These are phyloP conservation scores for Spheniscus mendiculus DNA, from an alignment of 2,113 vertebrate species.

Conservation along the genomic window DNA sequence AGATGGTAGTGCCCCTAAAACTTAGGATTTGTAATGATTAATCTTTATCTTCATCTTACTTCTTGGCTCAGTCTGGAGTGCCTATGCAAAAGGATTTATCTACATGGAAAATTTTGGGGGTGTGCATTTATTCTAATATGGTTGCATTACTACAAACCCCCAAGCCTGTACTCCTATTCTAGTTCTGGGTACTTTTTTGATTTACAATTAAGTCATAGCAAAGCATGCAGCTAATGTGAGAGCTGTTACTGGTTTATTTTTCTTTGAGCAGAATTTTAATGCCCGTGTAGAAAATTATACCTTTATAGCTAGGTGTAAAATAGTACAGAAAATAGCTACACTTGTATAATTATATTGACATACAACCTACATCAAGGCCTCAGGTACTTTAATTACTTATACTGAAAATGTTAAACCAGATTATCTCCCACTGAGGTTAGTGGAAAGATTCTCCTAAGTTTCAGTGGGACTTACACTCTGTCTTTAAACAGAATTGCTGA, in stretches of 20 bases:
- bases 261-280: neutral
- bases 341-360: neutral
- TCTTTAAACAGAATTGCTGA: neutral
- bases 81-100: neutral
- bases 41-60: neutral
- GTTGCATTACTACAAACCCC: neutral
- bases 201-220: neutral
- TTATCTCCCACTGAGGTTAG: neutral
- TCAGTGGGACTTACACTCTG: neutral
- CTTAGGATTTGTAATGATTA: neutral
- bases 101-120: neutral
- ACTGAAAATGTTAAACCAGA: neutral
- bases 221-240: neutral
- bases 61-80: neutral
- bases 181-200: neutral
- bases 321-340: neutral
- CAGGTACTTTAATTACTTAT: neutral
- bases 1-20: neutral
- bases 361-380: neutral
- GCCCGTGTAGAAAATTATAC: neutral
- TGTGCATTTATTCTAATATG: neutral
- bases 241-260: neutral
- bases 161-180: neutral
- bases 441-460: neutral
- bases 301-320: neutral